A percentile compares a stretch with the other conserved stretches of the same genome.
Evolutionary conservation across 1,140 invertebrate genomes (phyloP).

Genomic region (Chionoecetes opilio): DNA sequence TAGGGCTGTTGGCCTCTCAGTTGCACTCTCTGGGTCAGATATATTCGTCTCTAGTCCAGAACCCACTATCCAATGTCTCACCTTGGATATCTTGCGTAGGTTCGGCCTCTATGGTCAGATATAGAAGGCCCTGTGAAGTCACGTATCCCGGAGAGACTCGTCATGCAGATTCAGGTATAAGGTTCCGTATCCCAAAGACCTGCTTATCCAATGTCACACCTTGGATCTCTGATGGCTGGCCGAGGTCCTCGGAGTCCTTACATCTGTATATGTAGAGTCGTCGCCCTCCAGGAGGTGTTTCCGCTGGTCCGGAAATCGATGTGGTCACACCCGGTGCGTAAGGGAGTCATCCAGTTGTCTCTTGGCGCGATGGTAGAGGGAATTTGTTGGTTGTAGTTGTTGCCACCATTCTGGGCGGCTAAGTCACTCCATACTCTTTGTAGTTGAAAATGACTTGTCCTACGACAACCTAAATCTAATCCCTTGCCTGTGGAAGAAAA

Average conservation of each 20-base stretch:
- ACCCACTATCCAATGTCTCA: not conserved
- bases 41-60: conserved; percentile 4
- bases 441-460: not conserved
- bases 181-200: conserved; percentile 14
- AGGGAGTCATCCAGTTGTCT: not conserved
- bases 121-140: not conserved
- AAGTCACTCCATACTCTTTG: too few relatives aligned
- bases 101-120: not conserved
- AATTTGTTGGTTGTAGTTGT: not conserved
- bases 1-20: not conserved
- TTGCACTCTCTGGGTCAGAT: not conserved
- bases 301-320: not conserved
- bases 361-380: not conserved
- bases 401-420: not conserved
- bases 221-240: not conserved
- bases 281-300: not conserved
- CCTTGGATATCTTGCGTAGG: not conserved
- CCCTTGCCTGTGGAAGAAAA: not conserved
- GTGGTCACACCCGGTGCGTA: conserved; percentile 14
- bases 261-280: not conserved
- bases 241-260: not conserved
- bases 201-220: conserved; percentile 1
- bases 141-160: not conserved
- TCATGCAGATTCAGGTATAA: not conserved
- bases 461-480: not conserved